Conservation (phyloP, 37 sponge, comb jelly and placozoan genomes). For the Petrosia ficiformis region DNA sequence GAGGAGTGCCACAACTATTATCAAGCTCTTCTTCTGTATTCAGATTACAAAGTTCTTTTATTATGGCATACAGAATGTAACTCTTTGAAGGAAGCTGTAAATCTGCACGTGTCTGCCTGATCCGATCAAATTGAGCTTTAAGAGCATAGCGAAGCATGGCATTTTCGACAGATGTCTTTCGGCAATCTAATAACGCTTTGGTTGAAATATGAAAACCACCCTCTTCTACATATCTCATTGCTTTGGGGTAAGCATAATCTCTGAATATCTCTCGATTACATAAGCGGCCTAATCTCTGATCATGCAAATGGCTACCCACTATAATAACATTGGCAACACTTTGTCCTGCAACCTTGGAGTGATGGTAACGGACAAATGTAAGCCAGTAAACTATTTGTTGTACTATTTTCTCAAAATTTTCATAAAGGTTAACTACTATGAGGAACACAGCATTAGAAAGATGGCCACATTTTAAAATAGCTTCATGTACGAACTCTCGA, state of each 20-base stretch:
- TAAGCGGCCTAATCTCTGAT: neutral
- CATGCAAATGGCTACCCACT: conserved; percentile 13
- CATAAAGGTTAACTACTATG: conserved; percentile 6
- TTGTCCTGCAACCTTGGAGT: neutral
- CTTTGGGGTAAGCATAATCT: neutral
- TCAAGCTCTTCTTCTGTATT: neutral
- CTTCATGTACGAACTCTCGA: conserved; percentile 3
- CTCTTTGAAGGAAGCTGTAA: neutral
- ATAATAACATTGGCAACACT: conserved; percentile 9
- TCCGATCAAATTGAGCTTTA: neutral
- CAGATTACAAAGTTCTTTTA: neutral
- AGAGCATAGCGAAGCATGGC: neutral
- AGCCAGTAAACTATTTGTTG: conserved; percentile 17
- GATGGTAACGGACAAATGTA: conserved; percentile 11
- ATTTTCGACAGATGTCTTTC: neutral
- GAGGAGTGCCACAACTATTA: no score
- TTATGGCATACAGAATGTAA: neutral
- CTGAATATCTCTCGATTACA: neutral
- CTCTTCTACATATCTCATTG: neutral
- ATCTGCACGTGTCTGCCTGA: neutral
- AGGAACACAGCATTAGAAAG: conserved; percentile 19
- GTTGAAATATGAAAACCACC: neutral
- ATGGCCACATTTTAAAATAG: neutral
- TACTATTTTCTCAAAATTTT: neutral
- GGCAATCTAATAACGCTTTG: neutral